Base-by-base conservation (phyloP, 2,797 vertebrate genomes). In the Ctenopoma multispine region DNA sequence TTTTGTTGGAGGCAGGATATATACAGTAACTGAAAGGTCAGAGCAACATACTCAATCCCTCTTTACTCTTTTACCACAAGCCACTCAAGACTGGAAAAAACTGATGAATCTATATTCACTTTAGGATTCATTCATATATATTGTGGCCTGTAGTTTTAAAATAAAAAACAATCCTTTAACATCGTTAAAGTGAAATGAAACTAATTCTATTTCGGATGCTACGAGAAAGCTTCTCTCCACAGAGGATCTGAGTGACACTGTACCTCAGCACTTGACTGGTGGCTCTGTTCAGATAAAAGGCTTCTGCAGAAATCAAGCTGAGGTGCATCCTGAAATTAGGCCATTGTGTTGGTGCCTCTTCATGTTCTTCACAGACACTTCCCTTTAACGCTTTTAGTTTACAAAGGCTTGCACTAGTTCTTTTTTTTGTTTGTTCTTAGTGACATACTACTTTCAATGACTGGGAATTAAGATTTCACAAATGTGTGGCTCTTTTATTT, bases 1-100 rank as follows among this genome's bases (percentile, higher is more conserved):
- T 62, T 73, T 15, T 10, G 23, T 36, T 1, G 20, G 12, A 51
- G 40, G 55, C 38, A 17, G 54, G 10, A 34, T 27, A 47, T 56
- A 34, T 31, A 3, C 17, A 15, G 5, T 20, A 29, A 46, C 23
- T 15, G 7, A 43, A 61, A 80, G 73, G 68, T 81, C 68, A 73
- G 49, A 24, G 36, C 20, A 34, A 27, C 44, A 60, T 47, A 76
- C 55, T 23, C 18, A 20, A 58, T 47, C 43, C 46, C 15, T 57
- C 36, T 38, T 12, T 38, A 13, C 36, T 38, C 36, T 38, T 13
- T 44, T 29, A 47, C 2, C 41, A 18, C 14, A 3, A 14, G n/a
- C 8, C 10, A 4, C 20, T 53, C 11, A 2, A 21, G 9, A 7
- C 29, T 4, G 23, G 3, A 5, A 8, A 38, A 38, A 7, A 38